Evolutionary conservation across 2,888 invertebrate genomes (phyloP).

Genomic region (Eupithecia insigniata): DNA sequence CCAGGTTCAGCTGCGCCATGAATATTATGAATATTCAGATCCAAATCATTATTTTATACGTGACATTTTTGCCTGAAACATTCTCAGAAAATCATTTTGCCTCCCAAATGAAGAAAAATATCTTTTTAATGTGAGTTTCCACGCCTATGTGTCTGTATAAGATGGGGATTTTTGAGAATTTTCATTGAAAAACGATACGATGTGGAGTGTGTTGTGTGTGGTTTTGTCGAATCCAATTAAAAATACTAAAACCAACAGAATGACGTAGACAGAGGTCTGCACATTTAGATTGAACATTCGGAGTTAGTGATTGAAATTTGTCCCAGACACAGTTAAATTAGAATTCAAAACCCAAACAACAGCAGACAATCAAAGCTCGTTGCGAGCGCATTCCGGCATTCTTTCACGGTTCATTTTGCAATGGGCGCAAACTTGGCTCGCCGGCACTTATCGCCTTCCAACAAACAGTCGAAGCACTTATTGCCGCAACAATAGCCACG

Average conservation of each 20-base stretch:
- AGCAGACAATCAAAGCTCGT: background rate
- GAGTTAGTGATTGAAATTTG: background rate
- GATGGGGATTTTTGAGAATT: background rate
- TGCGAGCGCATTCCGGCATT: slow-evolving; percentile 2
- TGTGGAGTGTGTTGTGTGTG: background rate
- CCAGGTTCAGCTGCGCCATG: slow-evolving; percentile 29
- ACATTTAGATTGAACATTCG: background rate
- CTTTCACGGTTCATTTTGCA: slow-evolving; percentile 2
- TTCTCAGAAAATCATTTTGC: background rate
- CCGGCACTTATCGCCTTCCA: background rate
- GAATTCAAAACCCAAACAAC: background rate
- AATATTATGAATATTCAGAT: slow-evolving; percentile 48
- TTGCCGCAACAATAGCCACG: background rate
- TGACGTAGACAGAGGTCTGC: background rate
- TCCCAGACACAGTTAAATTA: background rate
- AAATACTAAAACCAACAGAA: background rate
- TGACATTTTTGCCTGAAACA: slow-evolving; percentile 13
- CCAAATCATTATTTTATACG: slow-evolving; percentile 38
- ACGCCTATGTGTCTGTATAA: too few relatives aligned
- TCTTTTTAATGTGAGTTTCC: background rate
- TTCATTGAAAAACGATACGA: background rate
- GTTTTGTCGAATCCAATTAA: background rate
- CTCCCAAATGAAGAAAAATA: background rate
- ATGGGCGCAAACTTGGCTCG: background rate
- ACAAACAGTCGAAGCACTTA: background rate